Evolutionary conservation across 1,140 invertebrate species (phyloP).

Genomic region (Cheumatopsyche charites): DNA sequence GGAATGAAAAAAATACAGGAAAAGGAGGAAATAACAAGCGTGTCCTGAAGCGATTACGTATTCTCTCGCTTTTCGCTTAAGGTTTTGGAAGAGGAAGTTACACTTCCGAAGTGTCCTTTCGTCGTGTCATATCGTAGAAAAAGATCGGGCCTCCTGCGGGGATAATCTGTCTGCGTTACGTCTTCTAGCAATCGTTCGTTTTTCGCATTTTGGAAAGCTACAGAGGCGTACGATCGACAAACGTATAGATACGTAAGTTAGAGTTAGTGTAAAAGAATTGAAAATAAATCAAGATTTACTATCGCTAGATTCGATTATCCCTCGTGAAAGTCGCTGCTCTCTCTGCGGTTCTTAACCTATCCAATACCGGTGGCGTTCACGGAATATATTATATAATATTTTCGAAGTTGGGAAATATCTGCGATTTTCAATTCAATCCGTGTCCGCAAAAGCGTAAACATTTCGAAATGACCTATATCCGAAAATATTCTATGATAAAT

Average conservation of each 20-base stretch:
- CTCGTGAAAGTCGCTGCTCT: not conserved
- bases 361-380: too few relatives aligned
- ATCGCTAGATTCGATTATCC: slow-evolving; percentile 3
- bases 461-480: too few relatives aligned
- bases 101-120: too few relatives aligned
- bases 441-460: too few relatives aligned
- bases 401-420: too few relatives aligned
- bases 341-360: too few relatives aligned
- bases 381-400: too few relatives aligned
- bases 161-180: not conserved
- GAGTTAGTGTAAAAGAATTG: slow-evolving; percentile 7
- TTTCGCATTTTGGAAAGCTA: not conserved
- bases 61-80: too few relatives aligned
- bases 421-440: too few relatives aligned
- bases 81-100: too few relatives aligned
- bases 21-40: not conserved
- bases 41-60: too few relatives aligned
- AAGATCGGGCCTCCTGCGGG: not conserved
- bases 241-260: not conserved
- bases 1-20: not conserved
- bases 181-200: not conserved
- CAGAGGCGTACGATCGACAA: not conserved
- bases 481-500: too few relatives aligned
- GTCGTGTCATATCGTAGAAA: not conserved
- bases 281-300: slow-evolving; percentile 26